These are phyloP conservation scores for Neomonachus schauinslandi DNA, from an alignment of 2,113 vertebrate species.

Conservation along the genomic window DNA sequence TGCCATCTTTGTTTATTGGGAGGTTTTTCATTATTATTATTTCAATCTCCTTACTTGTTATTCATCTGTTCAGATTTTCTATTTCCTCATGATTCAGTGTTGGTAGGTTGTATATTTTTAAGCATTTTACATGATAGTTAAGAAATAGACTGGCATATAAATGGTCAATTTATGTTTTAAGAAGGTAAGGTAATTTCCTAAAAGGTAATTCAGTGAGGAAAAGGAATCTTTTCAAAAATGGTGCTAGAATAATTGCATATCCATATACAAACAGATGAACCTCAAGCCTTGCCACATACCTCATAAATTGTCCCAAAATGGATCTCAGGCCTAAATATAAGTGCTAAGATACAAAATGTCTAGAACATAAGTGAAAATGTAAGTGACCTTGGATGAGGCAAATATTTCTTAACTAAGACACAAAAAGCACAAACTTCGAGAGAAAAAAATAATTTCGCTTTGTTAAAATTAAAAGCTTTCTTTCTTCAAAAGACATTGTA, in stretches of 20 bases:
- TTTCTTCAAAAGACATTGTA: background rate
- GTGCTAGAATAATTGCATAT: background rate
- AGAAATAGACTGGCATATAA: background rate
- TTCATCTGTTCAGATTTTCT: background rate
- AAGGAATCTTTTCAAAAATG: slow-evolving; percentile 18
- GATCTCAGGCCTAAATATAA: background rate
- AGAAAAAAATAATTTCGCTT: background rate
- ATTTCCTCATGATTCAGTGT: background rate
- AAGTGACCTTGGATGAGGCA: background rate
- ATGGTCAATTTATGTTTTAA: background rate
- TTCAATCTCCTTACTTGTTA: background rate
- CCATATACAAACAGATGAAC: background rate
- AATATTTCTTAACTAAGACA: background rate
- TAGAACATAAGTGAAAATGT: background rate
- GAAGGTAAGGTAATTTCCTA: background rate
- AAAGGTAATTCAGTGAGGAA: background rate
- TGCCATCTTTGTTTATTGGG: background rate
- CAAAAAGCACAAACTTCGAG: background rate
- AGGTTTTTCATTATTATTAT: background rate
- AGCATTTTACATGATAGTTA: background rate
- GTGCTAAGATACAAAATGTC: background rate
- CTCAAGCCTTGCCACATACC: background rate
- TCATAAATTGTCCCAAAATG: background rate
- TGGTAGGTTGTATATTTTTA: background rate
- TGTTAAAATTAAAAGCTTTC: background rate